phyloP scores from a whole-genome alignment of 64 coral and sea anemone genomes.

The Catalaphyllia jardinei region DNA sequence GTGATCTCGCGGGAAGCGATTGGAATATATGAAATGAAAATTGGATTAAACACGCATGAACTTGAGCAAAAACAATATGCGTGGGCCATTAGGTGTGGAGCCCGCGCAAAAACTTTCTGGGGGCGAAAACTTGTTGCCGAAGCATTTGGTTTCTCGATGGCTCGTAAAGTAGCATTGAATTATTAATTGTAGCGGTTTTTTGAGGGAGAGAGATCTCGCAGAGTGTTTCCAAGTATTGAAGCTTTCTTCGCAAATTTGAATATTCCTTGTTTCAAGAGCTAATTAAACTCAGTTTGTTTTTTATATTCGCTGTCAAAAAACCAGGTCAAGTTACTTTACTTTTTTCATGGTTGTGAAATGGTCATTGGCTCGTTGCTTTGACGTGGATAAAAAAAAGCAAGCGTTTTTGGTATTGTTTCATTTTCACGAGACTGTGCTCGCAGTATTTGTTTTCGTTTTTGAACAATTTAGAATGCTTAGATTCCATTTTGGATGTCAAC shows the following conservation, averaged over 20 bases:
- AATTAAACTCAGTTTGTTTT: not conserved
- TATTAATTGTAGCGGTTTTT: not conserved
- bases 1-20: not conserved
- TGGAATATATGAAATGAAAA: not conserved
- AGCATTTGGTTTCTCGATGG: not conserved
- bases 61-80: not conserved
- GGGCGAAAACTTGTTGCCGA: not conserved
- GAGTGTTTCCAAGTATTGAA: not conserved
- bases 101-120: not conserved
- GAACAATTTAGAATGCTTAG: conserved; percentile 14
- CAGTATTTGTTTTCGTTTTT: not conserved
- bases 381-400: not conserved
- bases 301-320: not conserved
- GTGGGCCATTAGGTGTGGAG: not conserved
- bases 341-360: not conserved
- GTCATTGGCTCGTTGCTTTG: not conserved
- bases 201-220: not conserved
- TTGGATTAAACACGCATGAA: conserved; percentile 3
- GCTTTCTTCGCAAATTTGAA: not conserved
- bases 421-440: not conserved
- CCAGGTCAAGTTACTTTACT: not conserved
- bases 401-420: not conserved
- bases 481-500: not conserved
- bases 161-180: not conserved
- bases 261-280: not conserved